These are phyloP conservation scores for Panopea generosa DNA, from an alignment of 2,888 invertebrate species.

Conservation along the genomic window DNA sequence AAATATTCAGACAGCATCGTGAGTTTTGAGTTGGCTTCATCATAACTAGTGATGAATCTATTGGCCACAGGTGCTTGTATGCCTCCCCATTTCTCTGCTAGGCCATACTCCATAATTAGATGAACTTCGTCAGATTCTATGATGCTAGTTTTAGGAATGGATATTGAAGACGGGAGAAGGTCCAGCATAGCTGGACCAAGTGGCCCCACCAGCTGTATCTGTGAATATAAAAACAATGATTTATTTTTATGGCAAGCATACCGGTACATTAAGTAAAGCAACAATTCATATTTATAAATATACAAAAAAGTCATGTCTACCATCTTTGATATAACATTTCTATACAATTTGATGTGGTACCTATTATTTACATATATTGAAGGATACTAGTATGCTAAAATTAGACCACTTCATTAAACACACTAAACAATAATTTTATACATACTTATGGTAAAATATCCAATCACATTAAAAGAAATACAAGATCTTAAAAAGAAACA, in stretches of 20 bases:
- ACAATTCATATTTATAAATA: background rate
- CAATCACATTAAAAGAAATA: too few species aligned
- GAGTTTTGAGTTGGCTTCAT: constrained; percentile 83
- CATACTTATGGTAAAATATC: too few species aligned
- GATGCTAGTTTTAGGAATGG: constrained; percentile 79
- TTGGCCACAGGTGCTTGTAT: constrained; percentile 84
- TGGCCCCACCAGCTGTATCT: constrained; percentile 86
- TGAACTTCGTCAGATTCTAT: constrained; percentile 85
- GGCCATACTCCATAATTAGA: constrained; percentile 85
- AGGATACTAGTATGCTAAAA: too few species aligned
- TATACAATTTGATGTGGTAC: background rate
- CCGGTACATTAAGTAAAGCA: background rate
- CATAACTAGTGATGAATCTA: constrained; percentile 86
- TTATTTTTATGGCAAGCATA: background rate
- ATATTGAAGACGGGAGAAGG: constrained; percentile 84
- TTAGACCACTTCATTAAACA: too few species aligned
- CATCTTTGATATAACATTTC: background rate
- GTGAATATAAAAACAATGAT: constrained; percentile 31
- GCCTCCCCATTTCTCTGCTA: constrained; percentile 84
- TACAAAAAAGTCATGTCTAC: constrained; percentile 2
- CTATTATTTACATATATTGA: too few species aligned
- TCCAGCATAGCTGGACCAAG: constrained; percentile 85
- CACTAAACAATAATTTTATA: too few species aligned
- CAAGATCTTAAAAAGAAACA: too few species aligned
- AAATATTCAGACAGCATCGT: constrained; percentile 85